Evolutionary conservation across 2,888 invertebrate species (phyloP), one percentile per base, ranked within the genome.

Genomic region (Magallana nippona): DNA sequence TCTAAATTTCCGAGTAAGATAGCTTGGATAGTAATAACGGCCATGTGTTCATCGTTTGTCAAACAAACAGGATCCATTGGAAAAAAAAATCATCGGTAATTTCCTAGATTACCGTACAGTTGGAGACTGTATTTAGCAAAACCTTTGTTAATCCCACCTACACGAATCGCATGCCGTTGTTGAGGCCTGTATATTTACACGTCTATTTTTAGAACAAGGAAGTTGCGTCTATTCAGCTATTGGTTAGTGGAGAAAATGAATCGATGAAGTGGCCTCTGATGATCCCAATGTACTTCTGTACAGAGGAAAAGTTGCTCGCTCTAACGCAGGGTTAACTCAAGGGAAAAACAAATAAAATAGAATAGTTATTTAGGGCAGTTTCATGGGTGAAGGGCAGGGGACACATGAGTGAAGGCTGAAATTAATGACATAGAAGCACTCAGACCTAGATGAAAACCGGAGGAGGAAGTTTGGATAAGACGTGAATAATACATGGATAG

Each of bases 151-250:
- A 27, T 71, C 71, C 71, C 71, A 71, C 71, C 71, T 71, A 71
- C 71, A 71, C 22, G 3, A 71, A 27, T 71, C 32, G 71, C 32
- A 27, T 22, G 71, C 27, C 71, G n/a, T 15, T n/a, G 58, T 15
- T 8, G 27, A 27, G 15, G 60, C 60, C n/a, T 60, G 60, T 60
- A 17, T 71, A 71, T 71, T 71, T 71, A 71, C 71, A 27, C 8
- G 11, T 71, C 71, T 71, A 71, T 71, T 27, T 71, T 71, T 71
- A 71, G 71, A 71, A 71, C 71, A 71, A 71, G 71, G 71, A 71
- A 71, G 71, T 71, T 15, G 11, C 44, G 10, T 22, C 71, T 71
- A 10, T 71, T 71, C 71, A 71, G 71, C 71, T 71, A 71, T 71
- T 71, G 71, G 71, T 71, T 71, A 71, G 71, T 32, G 15, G 13